These are phyloP conservation scores for Enteromius mattozi DNA, from an alignment of 2,797 vertebrate species.

Conservation along the genomic window DNA sequence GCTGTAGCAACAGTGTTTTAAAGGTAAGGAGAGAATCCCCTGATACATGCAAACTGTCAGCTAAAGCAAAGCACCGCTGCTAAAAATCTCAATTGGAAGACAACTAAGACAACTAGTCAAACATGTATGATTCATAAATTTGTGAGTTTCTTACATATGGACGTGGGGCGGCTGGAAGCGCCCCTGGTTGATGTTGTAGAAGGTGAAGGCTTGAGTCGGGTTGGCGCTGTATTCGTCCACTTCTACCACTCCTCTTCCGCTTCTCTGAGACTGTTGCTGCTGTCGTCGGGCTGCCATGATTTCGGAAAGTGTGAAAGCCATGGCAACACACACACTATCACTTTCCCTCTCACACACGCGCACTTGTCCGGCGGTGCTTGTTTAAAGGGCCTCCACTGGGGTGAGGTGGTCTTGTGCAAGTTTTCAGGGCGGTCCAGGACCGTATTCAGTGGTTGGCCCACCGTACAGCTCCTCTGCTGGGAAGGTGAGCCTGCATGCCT, in stretches of 20 bases:
- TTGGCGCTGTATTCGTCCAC: slow-evolving; percentile 98
- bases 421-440: slow-evolving; percentile 11
- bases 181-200: slow-evolving; percentile 99
- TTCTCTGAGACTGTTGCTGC: slow-evolving; percentile 83
- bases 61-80: neutral
- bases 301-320: slow-evolving; percentile 95
- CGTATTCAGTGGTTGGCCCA: slow-evolving; percentile 74
- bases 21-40: neutral
- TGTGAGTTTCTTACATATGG: slow-evolving; percentile 88
- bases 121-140: neutral
- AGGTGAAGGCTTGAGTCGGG: slow-evolving; percentile 97
- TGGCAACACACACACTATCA: slow-evolving; percentile 62
- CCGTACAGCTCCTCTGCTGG: slow-evolving; percentile 72
- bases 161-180: slow-evolving; percentile 97
- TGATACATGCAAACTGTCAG: neutral
- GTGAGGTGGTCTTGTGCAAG: neutral
- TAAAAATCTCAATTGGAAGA: neutral
- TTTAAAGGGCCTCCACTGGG: slow-evolving; percentile 16
- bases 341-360: slow-evolving; percentile 4
- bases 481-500: slow-evolving; percentile 72
- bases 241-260: slow-evolving; percentile 83
- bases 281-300: slow-evolving; percentile 91
- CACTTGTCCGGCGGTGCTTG: neutral
- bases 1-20: neutral
- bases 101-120: neutral